Evolutionary conservation across 2,113 vertebrate genomes (phyloP), one percentile per base, ranked within the genome.

Genomic region (Larimichthys polyactis): DNA sequence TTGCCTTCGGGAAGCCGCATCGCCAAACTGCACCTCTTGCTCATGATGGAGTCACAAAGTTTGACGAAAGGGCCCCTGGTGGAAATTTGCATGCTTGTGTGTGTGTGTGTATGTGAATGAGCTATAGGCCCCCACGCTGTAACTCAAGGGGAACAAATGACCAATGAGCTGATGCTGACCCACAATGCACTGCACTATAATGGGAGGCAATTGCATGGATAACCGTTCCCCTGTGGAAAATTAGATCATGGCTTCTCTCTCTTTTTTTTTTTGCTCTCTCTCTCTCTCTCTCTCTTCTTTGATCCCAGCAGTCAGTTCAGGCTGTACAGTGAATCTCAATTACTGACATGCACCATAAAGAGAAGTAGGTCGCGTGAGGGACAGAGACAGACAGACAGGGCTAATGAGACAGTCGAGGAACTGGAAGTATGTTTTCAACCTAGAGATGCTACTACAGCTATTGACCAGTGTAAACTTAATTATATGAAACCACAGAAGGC

Each of bases 131-230:
- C 72, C 72, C 49, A 58, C 60, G 79, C 67, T 65, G 73, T 46
- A 65, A 48, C 46, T 83, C 72, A 73, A 19, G 59, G 78, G 80
- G 80, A 85, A 89, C 86, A 75, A 90, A 91, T 87, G 79, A 83
- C 81, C 71, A 67, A 11, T 10, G 54, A 86, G 44, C 48, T 84
- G 48, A 57, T 71, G 59, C 57, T 43, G 55, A 75, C 78, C 71
- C 87, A 81, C 78, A 87, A 79, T 86, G 76, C 54, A 78, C 57
- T 75, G 82, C 62, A 22, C 29, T 20, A 40, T 81, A 81, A 87
- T 89, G 57, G 71, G 81, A 67, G 78, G 70, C 73, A 86, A 65
- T 59, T 9, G 43, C 72, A 78, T 66, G 55, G 71, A 66, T 74
- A 87, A 90, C 75, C 4, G 3, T 44, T 69, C 51, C 75, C 82